A percentile compares a stretch with the other conserved stretches of the same genome.
Evolutionary conservation across 2,797 vertebrate genomes (phyloP).

Genomic region (Oreonectes daqikongensis): DNA sequence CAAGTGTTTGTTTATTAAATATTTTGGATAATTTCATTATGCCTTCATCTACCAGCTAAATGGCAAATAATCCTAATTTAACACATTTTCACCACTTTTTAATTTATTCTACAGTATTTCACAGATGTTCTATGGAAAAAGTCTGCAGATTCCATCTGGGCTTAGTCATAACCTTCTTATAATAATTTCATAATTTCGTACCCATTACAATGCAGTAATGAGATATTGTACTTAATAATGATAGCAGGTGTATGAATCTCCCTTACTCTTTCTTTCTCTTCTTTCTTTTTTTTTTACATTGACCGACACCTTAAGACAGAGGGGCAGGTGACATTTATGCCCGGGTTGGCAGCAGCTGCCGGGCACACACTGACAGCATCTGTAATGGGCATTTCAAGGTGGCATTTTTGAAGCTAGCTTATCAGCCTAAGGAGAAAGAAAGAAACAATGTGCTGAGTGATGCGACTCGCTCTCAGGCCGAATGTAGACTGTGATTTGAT

Average conservation of each 20-base stretch:
- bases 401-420: conserved; percentile 24
- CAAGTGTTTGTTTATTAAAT: background rate
- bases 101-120: background rate
- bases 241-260: background rate
- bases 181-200: background rate
- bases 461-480: background rate
- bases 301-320: conserved; percentile 4
- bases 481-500: background rate
- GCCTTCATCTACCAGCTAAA: background rate
- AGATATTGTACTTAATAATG: background rate
- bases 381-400: conserved; percentile 45
- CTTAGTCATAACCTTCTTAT: background rate
- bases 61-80: background rate
- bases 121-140: background rate
- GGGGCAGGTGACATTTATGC: conserved; percentile 35
- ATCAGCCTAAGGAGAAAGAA: conserved; percentile 43
- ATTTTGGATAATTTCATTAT: background rate
- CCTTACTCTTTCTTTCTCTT: background rate
- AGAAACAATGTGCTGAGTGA: background rate
- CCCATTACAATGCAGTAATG: conserved; percentile 9
- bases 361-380: conserved; percentile 31
- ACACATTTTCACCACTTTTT: background rate
- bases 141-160: background rate
- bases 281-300: background rate
- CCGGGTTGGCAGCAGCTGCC: conserved; percentile 1